These are phyloP conservation scores for Indicator indicator DNA, from an alignment of 2,113 vertebrate species.

Conservation along the genomic window DNA sequence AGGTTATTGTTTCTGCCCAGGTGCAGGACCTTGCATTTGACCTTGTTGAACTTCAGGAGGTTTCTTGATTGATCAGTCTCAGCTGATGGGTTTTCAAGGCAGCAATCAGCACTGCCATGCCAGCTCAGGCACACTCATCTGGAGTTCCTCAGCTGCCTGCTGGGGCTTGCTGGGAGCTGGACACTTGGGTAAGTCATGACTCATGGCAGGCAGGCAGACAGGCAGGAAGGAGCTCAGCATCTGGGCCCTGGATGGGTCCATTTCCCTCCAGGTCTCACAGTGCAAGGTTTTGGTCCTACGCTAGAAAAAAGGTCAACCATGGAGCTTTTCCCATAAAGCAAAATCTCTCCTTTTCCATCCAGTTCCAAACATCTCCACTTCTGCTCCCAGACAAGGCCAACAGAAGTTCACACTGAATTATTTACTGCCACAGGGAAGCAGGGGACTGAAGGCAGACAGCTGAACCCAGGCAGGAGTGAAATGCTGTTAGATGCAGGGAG, in stretches of 20 bases:
- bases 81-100: no score
- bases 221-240: no score
- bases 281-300: background rate
- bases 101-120: no score
- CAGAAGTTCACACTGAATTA: slow-evolving; percentile 53
- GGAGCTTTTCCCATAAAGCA: background rate
- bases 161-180: background rate
- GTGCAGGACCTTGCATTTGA: no score
- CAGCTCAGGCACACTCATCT: background rate
- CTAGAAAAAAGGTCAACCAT: background rate
- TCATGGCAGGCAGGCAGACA: background rate
- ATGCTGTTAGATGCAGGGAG: background rate
- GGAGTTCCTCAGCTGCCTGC: background rate
- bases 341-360: background rate
- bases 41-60: no score
- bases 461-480: background rate
- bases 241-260: fast-evolving
- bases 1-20: no score
- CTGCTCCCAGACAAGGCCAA: background rate
- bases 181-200: background rate
- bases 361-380: background rate
- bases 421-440: background rate
- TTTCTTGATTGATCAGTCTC: no score
- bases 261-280: background rate
- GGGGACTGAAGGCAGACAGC: background rate